These are phyloP conservation scores for Berghia stephanieae DNA, from an alignment of 1,140 invertebrate genomes.

Conservation along the genomic window DNA sequence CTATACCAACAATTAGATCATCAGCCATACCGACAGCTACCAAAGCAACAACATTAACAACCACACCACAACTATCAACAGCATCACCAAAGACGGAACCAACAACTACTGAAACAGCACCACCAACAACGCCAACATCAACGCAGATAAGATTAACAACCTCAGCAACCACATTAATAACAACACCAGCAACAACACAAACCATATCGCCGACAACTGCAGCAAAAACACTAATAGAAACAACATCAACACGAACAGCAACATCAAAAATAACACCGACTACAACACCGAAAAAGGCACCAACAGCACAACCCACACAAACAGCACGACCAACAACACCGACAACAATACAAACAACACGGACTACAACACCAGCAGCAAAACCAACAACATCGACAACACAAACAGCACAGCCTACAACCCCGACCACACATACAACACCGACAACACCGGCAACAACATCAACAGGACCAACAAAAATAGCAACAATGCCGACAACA, in stretches of 20 bases:
- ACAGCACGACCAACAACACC: no score
- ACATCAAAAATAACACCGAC: not conserved
- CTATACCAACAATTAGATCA: no score
- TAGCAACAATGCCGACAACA: constrained; percentile 13
- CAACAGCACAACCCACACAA: constrained; percentile 4
- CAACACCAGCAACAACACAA: not conserved
- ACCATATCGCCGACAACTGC: no score
- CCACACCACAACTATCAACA: not conserved
- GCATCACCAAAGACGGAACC: not conserved
- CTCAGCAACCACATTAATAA: not conserved
- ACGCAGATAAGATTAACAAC: not conserved
- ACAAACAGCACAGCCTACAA: no score
- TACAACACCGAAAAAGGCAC: not conserved
- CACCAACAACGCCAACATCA: not conserved
- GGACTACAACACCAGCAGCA: no score
- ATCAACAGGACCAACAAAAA: no score
- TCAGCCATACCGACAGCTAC: no score
- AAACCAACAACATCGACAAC: no score
- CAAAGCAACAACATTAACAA: not conserved
- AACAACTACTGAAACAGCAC: not conserved
- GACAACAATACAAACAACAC: no score
- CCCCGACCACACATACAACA: no score
- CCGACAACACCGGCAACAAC: no score
- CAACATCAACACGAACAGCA: not conserved
- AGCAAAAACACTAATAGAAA: not conserved